Evolutionary conservation across 1,140 invertebrate genomes (phyloP), one percentile per base, ranked within the genome.

Genomic region (Drosophila saltans): DNA sequence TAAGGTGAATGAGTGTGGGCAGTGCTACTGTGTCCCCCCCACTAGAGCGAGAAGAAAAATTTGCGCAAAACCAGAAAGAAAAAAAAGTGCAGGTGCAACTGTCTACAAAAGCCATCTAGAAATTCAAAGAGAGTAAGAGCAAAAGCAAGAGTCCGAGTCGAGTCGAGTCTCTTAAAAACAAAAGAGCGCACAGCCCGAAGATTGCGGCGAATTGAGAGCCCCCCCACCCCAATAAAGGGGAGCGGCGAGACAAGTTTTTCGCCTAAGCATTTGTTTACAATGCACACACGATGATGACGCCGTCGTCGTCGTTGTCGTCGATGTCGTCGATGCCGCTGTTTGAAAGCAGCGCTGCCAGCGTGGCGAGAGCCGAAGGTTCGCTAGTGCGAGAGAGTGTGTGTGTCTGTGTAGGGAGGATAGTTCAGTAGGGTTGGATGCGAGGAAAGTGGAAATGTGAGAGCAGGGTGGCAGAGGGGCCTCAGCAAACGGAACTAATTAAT

Each of bases 401-500:
- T 26, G 72, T 59, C 59, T 8, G 16, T 2, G 45, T 2, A 30
- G 45, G 45, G 45, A 24, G 45, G 45, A 24, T 52, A 52, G 45
- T 52, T 36, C 33, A 36, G 45, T 48, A 48, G 45, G 21, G 45
- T 52, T 52, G 45, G 45, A 52, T 52, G 45, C 45, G 21, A 52
- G 16, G 45, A 24, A 21, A 48, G 45, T 28, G 56, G 28, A 16
- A 9, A 36, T 6, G 33, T 36, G 21, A 10, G 60, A n/a, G n/a
- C 6, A 0, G 28, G 52, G 9, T 24, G 11, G 10, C 6, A 10
- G 1, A 41, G 39, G 63, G 63, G 72, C 30, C 63, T 28, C 40
- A 56, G 28, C 66, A 78, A 85, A 80, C 82, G 82, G 83, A 88
- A 86, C 82, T 86, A 86, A 86, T 86, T 86, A 86, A 86, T 88